Conservation (phyloP, 1,140 invertebrate species). For the Heliconius melpomene region DNA sequence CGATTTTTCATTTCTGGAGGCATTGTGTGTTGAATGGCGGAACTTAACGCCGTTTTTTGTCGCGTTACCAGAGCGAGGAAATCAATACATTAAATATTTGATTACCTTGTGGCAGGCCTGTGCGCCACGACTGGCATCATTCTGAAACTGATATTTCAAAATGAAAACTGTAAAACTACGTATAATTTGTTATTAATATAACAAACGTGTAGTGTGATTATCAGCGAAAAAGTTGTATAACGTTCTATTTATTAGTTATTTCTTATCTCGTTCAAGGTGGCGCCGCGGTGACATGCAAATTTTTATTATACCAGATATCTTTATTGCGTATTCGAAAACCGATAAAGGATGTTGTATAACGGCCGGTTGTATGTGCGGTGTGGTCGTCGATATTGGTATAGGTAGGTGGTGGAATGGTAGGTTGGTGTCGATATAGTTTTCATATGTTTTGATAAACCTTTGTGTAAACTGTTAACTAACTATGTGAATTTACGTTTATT, state of each 20-base stretch:
- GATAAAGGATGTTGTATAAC: conserved; percentile 57
- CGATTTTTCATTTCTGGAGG: too few species aligned
- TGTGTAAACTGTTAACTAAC: neutral
- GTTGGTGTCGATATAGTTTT: neutral
- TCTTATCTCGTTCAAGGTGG: conserved; percentile 18
- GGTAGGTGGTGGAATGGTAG: neutral
- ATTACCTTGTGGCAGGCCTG: too few species aligned
- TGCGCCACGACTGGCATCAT: too few species aligned
- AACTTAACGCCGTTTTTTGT: too few species aligned
- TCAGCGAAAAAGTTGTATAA: neutral
- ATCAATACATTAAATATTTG: too few species aligned
- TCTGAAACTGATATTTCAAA: too few species aligned
- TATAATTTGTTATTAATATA: neutral
- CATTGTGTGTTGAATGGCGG: too few species aligned
- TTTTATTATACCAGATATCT: conserved; percentile 63
- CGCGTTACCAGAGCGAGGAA: too few species aligned
- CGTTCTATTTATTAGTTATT: conserved; percentile 10
- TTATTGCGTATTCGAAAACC: conserved; percentile 56
- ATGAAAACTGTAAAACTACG: neutral
- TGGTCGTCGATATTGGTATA: conserved; percentile 12
- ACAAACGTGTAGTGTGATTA: neutral
- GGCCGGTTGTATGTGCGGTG: conserved; percentile 32
- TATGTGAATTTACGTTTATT: too few species aligned
- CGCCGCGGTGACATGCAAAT: conserved; percentile 45
- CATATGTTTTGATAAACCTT: neutral